Evolutionary conservation across 2,888 invertebrate species (phyloP).

Genomic region (Troides helena): DNA sequence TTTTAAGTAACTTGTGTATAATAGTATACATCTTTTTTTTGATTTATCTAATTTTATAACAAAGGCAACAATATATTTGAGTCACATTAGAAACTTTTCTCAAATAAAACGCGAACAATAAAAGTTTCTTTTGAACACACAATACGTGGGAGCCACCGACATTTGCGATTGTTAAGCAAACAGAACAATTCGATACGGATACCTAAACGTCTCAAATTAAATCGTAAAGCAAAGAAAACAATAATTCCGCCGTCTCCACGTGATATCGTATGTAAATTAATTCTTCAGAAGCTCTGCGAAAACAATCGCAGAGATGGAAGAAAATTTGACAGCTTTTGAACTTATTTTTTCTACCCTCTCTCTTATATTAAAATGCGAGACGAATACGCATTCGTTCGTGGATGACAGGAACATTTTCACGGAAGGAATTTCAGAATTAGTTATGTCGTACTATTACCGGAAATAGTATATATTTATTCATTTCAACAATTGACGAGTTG

Average conservation of each 20-base stretch:
- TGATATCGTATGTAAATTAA: conserved; percentile 12
- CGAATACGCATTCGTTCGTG: background rate
- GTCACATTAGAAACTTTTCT: too few species aligned
- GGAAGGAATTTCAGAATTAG: background rate
- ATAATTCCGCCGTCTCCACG: background rate
- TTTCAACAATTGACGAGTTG: too few species aligned
- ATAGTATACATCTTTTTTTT: too few species aligned
- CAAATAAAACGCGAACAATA: too few species aligned
- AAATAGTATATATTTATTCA: too few species aligned
- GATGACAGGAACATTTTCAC: background rate
- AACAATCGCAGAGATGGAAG: conserved; percentile 10
- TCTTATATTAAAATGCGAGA: conserved; percentile 2
- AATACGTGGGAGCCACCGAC: too few species aligned
- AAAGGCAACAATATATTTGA: too few species aligned
- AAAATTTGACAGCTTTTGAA: conserved; percentile 2
- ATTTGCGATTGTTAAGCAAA: too few species aligned
- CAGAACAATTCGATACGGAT: background rate
- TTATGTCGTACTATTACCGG: too few species aligned
- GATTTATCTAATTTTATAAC: too few species aligned
- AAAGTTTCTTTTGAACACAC: too few species aligned
- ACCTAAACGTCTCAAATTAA: conserved; percentile 1
- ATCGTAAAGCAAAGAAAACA: background rate
- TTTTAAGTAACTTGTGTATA: too few species aligned
- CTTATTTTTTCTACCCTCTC: background rate
- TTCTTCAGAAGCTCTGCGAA: conserved; percentile 10